Evolutionary conservation across 2,113 vertebrate species (phyloP), one percentile per base, ranked within the genome.

Genomic region (Echinops telfairi): DNA sequence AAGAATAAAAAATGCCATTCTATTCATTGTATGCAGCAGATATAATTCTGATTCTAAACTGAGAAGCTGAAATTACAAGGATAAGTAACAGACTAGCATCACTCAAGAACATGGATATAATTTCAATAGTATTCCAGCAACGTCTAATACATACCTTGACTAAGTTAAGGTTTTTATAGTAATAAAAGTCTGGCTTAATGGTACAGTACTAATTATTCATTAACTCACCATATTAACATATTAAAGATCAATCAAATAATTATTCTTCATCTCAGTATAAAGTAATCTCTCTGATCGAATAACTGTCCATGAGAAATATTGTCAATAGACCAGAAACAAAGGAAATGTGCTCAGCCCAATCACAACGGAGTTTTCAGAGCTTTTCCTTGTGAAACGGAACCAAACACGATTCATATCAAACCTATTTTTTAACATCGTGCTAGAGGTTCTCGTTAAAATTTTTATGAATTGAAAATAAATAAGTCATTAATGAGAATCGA

Each of bases 301-400:
- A 83, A 73, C 23, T 82, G 83, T 15, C 14, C 43, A 62, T 33
- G 43, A 16, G 15, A 91, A 83, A 75, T 29, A 66, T 38, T 60
- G 68, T 33, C 53, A 90, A 43, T 15, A 82, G 80, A 78, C 22
- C 47, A 91, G 38, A 66, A 40, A 70, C 62, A 33, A 92, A 93
- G 60, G 22, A 3, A 79, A 40, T 62, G 33, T 60, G 16, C 15
- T 86, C 57, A 91, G 43, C 14, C 29, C 47, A 38, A 91, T 73
- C 19, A 19, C 22, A 43, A 64, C 43, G 77, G 82, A 85, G 68
- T 17, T 89, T 19, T 68, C 38, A 53, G 87, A 85, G 66, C 0
- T 33, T 76, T 88, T 75, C 33, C 29, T 76, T 25, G 88, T 64
- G 90, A 87, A 83, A 90, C 82, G 43, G 62, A 57, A 4, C 3